Evolutionary conservation across 2,797 vertebrate genomes (phyloP).

Genomic region (Tolypeutes matacus): DNA sequence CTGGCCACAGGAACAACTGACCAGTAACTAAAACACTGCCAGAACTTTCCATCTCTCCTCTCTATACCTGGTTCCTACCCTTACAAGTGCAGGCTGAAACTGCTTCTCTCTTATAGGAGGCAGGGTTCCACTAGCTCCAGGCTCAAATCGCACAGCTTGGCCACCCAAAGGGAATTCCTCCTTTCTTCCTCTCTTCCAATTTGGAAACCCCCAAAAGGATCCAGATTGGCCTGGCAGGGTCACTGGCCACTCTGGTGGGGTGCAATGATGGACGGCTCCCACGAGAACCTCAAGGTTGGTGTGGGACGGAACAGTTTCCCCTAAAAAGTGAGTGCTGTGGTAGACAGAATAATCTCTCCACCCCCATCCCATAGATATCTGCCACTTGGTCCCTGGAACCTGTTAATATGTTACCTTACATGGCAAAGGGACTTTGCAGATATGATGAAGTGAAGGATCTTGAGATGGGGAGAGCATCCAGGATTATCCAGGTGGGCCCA

Average conservation of each 20-base stretch:
- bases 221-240: fast-evolving
- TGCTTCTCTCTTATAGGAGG: neutral
- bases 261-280: neutral
- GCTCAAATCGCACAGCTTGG: neutral
- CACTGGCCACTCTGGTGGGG: neutral
- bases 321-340: neutral
- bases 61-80: neutral
- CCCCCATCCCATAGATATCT: neutral
- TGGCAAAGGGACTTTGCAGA: neutral
- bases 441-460: neutral
- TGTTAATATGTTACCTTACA: neutral
- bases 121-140: neutral
- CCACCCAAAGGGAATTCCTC: neutral
- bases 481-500: neutral
- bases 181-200: too few relatives aligned
- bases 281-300: neutral
- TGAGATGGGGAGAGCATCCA: neutral
- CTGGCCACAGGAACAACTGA: neutral
- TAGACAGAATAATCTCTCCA: neutral
- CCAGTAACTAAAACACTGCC: neutral
- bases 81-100: neutral
- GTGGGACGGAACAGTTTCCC: neutral
- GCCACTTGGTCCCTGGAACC: neutral
- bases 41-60: neutral
- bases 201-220: too few relatives aligned